Conservation (phyloP, 2,797 vertebrate genomes). For the Parotocinclus haroldoi region DNA sequence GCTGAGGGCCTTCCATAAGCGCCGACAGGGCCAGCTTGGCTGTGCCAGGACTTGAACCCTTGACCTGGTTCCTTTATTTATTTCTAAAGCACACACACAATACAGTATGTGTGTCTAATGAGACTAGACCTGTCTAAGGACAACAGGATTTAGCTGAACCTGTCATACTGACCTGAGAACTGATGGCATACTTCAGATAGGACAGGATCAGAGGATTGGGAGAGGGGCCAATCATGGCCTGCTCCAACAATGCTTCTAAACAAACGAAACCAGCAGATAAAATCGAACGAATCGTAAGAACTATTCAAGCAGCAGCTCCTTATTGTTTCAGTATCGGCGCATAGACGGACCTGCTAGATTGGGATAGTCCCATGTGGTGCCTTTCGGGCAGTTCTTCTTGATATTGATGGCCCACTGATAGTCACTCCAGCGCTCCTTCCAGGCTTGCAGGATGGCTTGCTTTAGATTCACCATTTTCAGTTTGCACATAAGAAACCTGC, state of each 20-base stretch:
- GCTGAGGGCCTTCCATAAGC: too few relatives aligned
- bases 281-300: too few relatives aligned
- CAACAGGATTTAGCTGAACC: background rate
- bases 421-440: constrained; percentile 96
- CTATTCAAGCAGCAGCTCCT: too few relatives aligned
- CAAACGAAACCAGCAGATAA: background rate
- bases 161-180: constrained; percentile 82
- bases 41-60: too few relatives aligned
- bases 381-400: constrained; percentile 94
- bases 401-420: constrained; percentile 98
- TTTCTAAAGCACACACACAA: too few relatives aligned
- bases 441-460: constrained; percentile 96
- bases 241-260: constrained; percentile 91
- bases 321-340: too few relatives aligned
- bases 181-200: constrained; percentile 95
- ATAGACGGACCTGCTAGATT: constrained; percentile 83
- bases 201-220: constrained; percentile 96
- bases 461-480: constrained; percentile 98
- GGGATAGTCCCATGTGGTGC: constrained; percentile 93
- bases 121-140: too few relatives aligned
- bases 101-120: too few relatives aligned
- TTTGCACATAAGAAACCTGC: constrained; percentile 35
- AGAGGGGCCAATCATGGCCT: constrained; percentile 94
- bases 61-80: too few relatives aligned
- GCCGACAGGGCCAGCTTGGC: too few relatives aligned